These are phyloP conservation scores for Ochropleura leucogaster DNA, from an alignment of 2,888 invertebrate species.

Conservation along the genomic window DNA sequence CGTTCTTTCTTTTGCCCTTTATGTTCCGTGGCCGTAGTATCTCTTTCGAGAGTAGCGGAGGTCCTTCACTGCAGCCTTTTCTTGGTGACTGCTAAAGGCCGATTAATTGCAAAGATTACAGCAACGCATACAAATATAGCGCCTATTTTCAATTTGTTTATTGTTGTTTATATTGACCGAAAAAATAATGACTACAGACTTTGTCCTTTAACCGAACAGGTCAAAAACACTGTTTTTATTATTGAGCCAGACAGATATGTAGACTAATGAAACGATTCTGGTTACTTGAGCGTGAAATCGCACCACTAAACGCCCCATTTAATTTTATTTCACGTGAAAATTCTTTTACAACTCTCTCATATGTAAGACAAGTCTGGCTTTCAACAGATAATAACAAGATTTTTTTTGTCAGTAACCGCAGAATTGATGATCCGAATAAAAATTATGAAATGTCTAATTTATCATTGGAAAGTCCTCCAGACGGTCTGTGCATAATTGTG, in stretches of 20 bases:
- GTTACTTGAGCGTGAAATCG: slow-evolving; percentile 39
- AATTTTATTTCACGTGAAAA: slow-evolving; percentile 52
- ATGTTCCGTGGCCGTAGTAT: too few relatives aligned
- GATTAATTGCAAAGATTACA: neutral
- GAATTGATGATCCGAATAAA: slow-evolving; percentile 68
- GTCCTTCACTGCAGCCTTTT: too few relatives aligned
- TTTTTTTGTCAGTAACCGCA: slow-evolving; percentile 52
- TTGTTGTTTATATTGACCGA: neutral
- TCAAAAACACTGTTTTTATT: slow-evolving; percentile 32
- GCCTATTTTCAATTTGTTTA: neutral
- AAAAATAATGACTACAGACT: slow-evolving; percentile 8
- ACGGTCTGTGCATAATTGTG: slow-evolving; percentile 66
- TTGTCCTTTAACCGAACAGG: slow-evolving; percentile 16
- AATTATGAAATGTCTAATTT: slow-evolving; percentile 74
- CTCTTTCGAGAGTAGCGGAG: too few relatives aligned
- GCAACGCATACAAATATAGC: neutral
- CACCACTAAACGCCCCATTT: slow-evolving; percentile 31
- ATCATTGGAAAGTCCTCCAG: slow-evolving; percentile 80
- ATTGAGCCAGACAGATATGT: slow-evolving; percentile 42
- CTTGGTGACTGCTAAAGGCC: neutral
- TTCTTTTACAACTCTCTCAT: slow-evolving; percentile 39
- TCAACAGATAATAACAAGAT: slow-evolving; percentile 33
- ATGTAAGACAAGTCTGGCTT: slow-evolving; percentile 36
- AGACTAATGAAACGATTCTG: slow-evolving; percentile 41
- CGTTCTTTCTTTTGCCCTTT: too few relatives aligned